Percentiles rank a stretch among this genome's conserved stretches.
These are phyloP conservation scores for Tokudaia tokunoshimensis DNA, from an alignment of 2,797 vertebrate species.

Conservation along the genomic window DNA sequence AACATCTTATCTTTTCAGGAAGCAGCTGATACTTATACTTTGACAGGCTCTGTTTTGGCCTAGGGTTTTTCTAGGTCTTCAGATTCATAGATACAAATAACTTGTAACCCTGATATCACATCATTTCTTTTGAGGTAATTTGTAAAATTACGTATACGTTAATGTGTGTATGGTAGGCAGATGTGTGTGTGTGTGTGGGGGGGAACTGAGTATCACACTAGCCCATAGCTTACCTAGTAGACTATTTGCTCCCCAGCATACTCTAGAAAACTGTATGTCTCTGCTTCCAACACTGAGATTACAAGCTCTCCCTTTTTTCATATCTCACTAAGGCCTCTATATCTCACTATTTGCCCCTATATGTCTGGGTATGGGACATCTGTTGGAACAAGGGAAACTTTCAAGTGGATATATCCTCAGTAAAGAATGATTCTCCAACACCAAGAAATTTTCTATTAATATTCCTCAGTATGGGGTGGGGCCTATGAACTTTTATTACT, in stretches of 20 bases:
- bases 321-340: background rate
- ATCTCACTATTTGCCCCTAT: background rate
- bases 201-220: background rate
- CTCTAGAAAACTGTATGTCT: background rate
- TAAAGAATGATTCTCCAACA: background rate
- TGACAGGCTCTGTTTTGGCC: constrained; percentile 95
- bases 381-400: background rate
- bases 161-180: background rate
- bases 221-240: background rate
- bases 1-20: constrained; percentile 93
- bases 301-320: background rate
- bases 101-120: background rate
- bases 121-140: background rate
- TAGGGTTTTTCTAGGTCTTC: constrained; percentile 94
- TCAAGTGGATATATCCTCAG: background rate
- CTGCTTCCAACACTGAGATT: background rate
- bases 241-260: rapidly evolving
- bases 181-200: background rate
- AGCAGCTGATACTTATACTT: constrained; percentile 96
- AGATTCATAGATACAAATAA: constrained; percentile 92
- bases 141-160: background rate
- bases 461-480: background rate
- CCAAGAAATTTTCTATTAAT: background rate
- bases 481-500: background rate
- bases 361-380: background rate